phyloP scores from a whole-genome alignment of 2,888 invertebrate genomes.

The Drosophila hamatofila region DNA sequence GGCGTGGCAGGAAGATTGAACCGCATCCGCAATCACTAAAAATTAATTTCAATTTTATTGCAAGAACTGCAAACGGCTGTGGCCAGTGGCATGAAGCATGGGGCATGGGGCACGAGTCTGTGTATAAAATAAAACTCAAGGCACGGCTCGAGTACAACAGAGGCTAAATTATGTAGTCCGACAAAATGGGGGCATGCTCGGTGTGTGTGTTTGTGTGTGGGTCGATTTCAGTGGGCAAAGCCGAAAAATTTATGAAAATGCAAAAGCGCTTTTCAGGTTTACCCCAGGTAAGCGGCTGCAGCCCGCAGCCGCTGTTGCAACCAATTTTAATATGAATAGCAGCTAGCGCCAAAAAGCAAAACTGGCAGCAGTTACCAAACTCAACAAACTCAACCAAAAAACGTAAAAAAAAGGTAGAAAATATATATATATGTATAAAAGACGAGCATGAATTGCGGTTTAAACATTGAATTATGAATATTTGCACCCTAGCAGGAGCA shows the following conservation, averaged over 20 bases:
- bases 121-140: slow-evolving; percentile 50
- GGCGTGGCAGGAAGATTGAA: slow-evolving; percentile 42
- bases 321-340: slow-evolving; percentile 76
- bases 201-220: not conserved
- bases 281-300: slow-evolving; percentile 75
- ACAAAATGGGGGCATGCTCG: slow-evolving; percentile 10
- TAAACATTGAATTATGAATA: slow-evolving; percentile 78
- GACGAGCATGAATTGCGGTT: slow-evolving; percentile 74
- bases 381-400: slow-evolving; percentile 35
- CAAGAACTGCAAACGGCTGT: slow-evolving; percentile 50
- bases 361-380: slow-evolving; percentile 52
- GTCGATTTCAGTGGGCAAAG: slow-evolving; percentile 37
- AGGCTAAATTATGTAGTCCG: slow-evolving; percentile 58
- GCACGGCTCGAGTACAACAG: slow-evolving; percentile 37
- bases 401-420: not conserved
- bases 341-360: slow-evolving; percentile 62
- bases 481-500: slow-evolving; percentile 25
- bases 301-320: slow-evolving; percentile 38
- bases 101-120: slow-evolving; percentile 11
- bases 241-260: slow-evolving; percentile 78
- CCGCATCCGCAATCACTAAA: slow-evolving; percentile 82
- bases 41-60: slow-evolving; percentile 81
- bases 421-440: slow-evolving; percentile 34
- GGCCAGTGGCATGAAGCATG: slow-evolving; percentile 25
- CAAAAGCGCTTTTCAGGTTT: slow-evolving; percentile 80